phyloP scores from a whole-genome alignment of 2,888 invertebrate species.

The Hyposoter dolosus region DNA sequence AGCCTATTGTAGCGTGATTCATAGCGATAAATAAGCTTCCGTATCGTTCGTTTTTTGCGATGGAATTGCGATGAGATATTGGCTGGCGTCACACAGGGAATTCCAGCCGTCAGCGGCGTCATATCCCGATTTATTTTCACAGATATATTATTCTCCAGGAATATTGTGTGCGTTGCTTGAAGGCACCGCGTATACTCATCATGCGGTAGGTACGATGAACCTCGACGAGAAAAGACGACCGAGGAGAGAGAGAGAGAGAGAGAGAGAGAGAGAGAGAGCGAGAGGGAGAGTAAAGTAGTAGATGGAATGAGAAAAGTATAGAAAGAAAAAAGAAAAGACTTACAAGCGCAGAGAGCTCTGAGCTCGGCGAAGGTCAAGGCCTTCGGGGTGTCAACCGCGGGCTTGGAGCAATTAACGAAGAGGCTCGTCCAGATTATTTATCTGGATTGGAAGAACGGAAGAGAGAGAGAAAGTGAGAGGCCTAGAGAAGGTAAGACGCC shows the following conservation, averaged over 20 bases:
- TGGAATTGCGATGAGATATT: slow-evolving; percentile 63
- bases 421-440: slow-evolving; percentile 72
- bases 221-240: slow-evolving; percentile 16
- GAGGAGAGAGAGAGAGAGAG: neutral
- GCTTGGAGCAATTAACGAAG: slow-evolving; percentile 78
- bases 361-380: slow-evolving; percentile 77
- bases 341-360: slow-evolving; percentile 55
- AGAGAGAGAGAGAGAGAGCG: slow-evolving; percentile 6
- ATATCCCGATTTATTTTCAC: slow-evolving; percentile 59
- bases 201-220: slow-evolving; percentile 65
- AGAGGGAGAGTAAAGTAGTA: slow-evolving; percentile 19
- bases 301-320: slow-evolving; percentile 11
- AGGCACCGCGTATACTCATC: slow-evolving; percentile 49
- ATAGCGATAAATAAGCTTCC: slow-evolving; percentile 45
- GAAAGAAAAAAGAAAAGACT: slow-evolving; percentile 20
- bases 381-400: slow-evolving; percentile 76
- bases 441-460: slow-evolving; percentile 63
- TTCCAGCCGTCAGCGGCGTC: slow-evolving; percentile 55
- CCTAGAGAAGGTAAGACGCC: slow-evolving; percentile 33
- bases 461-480: slow-evolving; percentile 33
- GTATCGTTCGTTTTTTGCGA: slow-evolving; percentile 40
- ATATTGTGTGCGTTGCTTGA: slow-evolving; percentile 52
- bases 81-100: slow-evolving; percentile 58
- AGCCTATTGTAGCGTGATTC: slow-evolving; percentile 50
- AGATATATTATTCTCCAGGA: slow-evolving; percentile 50